Evolutionary conservation across 2,888 invertebrate genomes (phyloP).

Genomic region (Autographa pulchrina): DNA sequence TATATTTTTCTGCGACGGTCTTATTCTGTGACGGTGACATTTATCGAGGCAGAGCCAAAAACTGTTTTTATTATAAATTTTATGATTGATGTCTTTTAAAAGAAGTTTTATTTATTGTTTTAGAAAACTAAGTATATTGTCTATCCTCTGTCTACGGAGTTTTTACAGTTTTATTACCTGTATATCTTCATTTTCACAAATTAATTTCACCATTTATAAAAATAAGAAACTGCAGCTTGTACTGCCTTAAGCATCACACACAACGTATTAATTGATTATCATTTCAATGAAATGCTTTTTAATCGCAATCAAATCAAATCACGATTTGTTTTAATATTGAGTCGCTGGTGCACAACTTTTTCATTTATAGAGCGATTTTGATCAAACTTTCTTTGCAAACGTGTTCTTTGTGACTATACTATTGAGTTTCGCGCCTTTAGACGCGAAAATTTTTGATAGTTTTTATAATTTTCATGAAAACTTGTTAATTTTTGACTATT

Average conservation of each 20-base stretch:
- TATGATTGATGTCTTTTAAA: neutral
- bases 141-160: no score
- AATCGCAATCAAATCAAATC: conserved; percentile 32
- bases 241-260: conserved; percentile 12
- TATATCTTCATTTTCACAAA: conserved; percentile 10
- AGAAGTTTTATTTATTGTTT: neutral
- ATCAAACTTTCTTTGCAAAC: no score
- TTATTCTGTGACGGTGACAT: conserved; percentile 8
- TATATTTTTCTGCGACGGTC: conserved; percentile 9
- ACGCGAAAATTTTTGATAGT: no score
- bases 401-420: no score
- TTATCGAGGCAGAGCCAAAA: conserved; percentile 14
- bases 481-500: no score
- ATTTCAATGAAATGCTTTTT: conserved; percentile 13
- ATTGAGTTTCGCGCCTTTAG: no score
- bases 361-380: no score
- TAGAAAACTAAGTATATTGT: no score
- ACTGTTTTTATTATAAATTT: neutral
- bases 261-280: conserved; percentile 10
- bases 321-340: conserved; percentile 16
- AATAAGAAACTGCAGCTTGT: conserved; percentile 9
- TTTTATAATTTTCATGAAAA: no score
- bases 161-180: neutral
- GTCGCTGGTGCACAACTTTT: conserved; percentile 11
- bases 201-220: neutral